phyloP scores from a whole-genome alignment of 2,797 vertebrate genomes.

The Myotis findleyi region DNA sequence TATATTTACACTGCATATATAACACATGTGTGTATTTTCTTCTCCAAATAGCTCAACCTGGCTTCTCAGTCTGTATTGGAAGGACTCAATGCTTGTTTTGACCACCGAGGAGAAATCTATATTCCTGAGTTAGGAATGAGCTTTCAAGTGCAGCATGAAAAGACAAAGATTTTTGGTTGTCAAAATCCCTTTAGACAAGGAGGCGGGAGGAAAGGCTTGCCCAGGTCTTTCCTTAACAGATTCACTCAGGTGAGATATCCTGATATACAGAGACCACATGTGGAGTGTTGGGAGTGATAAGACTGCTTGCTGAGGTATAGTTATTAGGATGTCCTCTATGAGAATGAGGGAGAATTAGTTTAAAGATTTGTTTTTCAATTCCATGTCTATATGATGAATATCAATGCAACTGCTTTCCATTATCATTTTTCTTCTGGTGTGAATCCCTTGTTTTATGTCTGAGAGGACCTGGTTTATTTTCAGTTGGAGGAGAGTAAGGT shows the following conservation, averaged over 20 bases:
- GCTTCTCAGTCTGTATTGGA: conserved; percentile 98
- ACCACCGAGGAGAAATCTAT: conserved; percentile 97
- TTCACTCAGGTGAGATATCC: conserved; percentile 94
- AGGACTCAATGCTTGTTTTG: conserved; percentile 98
- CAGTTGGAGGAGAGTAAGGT: neutral
- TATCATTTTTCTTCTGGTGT: neutral
- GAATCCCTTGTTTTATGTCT: neutral
- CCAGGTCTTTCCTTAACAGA: conserved; percentile 98
- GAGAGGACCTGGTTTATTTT: neutral
- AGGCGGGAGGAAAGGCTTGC: conserved; percentile 96
- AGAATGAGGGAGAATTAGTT: neutral
- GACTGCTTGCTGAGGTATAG: neutral
- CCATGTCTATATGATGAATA: neutral
- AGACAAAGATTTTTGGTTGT: conserved; percentile 97
- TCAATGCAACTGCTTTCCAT: neutral
- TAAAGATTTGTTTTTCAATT: neutral
- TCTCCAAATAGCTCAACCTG: conserved; percentile 92
- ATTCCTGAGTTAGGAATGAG: conserved; percentile 96
- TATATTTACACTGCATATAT: neutral
- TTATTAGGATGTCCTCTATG: neutral
- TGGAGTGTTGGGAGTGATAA: neutral
- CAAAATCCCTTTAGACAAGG: conserved; percentile 98
- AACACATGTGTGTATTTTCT: conserved; percentile 25
- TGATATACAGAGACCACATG: neutral
- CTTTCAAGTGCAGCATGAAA: conserved; percentile 96